Evolutionary conservation across 2,113 vertebrate species (phyloP).

Genomic region (Paracanthobrama guichenoti): DNA sequence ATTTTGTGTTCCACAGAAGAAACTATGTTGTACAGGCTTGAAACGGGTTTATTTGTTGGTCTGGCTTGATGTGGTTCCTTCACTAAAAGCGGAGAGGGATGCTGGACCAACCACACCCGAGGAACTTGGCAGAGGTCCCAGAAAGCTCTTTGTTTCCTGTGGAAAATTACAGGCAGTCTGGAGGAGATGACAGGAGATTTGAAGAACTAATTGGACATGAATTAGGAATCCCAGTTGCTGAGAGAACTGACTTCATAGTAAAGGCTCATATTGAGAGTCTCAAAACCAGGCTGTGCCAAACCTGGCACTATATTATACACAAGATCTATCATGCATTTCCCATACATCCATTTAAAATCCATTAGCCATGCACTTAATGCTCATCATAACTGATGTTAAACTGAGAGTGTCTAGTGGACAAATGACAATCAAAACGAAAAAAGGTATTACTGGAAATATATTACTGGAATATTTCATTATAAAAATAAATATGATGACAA

Average conservation of each 20-base stretch:
- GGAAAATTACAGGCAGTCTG: constrained; percentile 43
- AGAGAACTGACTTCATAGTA: constrained; percentile 34
- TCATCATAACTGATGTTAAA: not conserved
- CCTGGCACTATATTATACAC: not conserved
- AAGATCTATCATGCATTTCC: not conserved
- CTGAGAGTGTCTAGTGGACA: not conserved
- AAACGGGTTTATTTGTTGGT: not conserved
- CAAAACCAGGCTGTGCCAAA: not conserved
- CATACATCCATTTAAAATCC: not conserved
- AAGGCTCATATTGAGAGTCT: not conserved
- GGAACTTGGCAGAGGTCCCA: constrained; percentile 45
- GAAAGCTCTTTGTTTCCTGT: constrained; percentile 48
- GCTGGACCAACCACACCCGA: not conserved
- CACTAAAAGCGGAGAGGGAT: not conserved
- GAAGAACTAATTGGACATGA: constrained; percentile 47
- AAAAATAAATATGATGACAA: not conserved
- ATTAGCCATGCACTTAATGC: not conserved
- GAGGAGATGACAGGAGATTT: constrained; percentile 36
- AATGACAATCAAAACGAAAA: not conserved
- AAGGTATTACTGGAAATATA: not conserved
- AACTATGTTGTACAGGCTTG: not conserved
- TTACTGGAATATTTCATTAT: not conserved
- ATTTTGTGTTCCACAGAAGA: no score
- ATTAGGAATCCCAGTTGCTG: constrained; percentile 35
- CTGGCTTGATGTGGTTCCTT: not conserved